Base-by-base conservation (phyloP, 2,113 vertebrate species). In the Trochalopteron elliotii region DNA sequence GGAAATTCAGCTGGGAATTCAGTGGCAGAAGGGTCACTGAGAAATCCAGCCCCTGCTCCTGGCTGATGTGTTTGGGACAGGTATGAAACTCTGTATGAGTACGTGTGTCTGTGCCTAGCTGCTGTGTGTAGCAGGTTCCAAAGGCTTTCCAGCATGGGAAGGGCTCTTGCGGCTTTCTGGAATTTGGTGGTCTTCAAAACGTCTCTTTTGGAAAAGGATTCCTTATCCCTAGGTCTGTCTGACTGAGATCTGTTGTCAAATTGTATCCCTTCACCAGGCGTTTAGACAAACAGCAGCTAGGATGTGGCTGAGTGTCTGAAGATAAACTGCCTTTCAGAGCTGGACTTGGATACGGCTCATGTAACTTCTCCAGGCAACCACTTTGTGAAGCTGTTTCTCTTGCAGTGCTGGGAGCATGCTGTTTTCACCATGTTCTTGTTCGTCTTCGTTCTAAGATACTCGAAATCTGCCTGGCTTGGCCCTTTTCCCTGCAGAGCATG, bases 1-100 rank as follows among this genome's bases (percentile, higher is more conserved):
- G 55, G 98, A 99, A 92, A 94, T 98, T 81, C 89, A 98, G 71
- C 84, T 98, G 67, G 99, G 98, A 91, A 90, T 98, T 87, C 97
- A 97, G 77, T 98, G 96, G 16, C 99, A 99, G 92, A 97, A 98
- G 68, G 97, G 31, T 78, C 19, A 35, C 76, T 53, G 49, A 15
- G 44, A 35, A 53, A 44, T 64, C 39, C 39, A 79, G 47, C 27
- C 27, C 12, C 33, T 56, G 37, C 40, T 60, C 7, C 77, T 89
- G 33, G 22, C 35, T 40, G 35, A 33, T 33, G 18, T n/a, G 15
- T 33, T 49, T 83, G 60, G 60, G 24, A 44, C 49, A 30, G 31
- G 19, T 35, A 4, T 28, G 37, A 28, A 42, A 6, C 37, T 19
- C 35, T 45, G 25, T 21, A 1, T 31, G 37, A 60, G 60, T 1